Base-by-base conservation (phyloP, 2,113 vertebrate species). In the Oryzias celebensis region DNA sequence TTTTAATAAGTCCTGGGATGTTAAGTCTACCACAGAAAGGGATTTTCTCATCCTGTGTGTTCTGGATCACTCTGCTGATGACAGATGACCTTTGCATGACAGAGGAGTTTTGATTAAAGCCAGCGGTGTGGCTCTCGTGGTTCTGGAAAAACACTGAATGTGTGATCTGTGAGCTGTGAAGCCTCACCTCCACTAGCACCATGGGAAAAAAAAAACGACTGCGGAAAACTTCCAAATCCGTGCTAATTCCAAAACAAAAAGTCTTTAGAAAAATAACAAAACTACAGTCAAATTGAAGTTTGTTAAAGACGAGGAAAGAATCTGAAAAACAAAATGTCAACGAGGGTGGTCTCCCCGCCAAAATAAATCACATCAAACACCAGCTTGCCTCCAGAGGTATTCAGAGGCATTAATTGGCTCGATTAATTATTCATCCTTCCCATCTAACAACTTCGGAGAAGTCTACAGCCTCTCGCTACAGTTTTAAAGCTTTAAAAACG, bases 81-180 rank as follows among this genome's bases (percentile, higher is more conserved):
- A 85, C 76, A 62, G 71, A 80, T 41, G 57, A 72, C 80, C 84
- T 81, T 61, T 72, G 73, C 58, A 43, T 73, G 74, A 77, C 42
- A 55, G 65, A 52, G 52, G 5, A 52, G 59, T 61, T 68, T 71
- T 78, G 62, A 89, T 77, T 87, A 89, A 57, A 62, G 64, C 65
- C 80, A 66, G 73, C 77, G 1, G 56, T 47, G 64, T 68, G 62
- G 75, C 79, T 64, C 68, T 65, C 60, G 80, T 62, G 61, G 55
- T 73, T 70, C 70, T 62, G 48, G 71, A 56, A 88, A 36, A 85
- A 81, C 28, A 23, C 44, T 44, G 59, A 15, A 52, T 43, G 62
- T 87, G 82, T 77, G 85, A 91, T 87, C 80, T 83, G 57, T 80
- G 62, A 81, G 75, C 82, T 42, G 68, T 22, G 69, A 67, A 74